phyloP scores from a whole-genome alignment of 2,113 vertebrate genomes.

The Salvator merianae region DNA sequence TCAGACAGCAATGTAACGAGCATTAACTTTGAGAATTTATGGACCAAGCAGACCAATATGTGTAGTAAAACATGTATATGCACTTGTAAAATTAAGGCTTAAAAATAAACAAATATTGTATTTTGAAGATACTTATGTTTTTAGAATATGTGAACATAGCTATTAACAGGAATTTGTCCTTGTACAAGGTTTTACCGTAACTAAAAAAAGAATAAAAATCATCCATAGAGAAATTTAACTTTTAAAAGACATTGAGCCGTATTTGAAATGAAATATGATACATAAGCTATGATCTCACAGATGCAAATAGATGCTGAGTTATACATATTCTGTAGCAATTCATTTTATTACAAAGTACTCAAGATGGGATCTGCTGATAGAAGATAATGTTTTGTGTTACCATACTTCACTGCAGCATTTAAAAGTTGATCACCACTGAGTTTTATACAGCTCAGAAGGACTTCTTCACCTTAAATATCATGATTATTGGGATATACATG shows the following conservation, averaged over 20 bases:
- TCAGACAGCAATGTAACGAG: no score
- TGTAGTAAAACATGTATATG: no score
- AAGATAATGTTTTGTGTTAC: neutral
- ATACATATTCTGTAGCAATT: neutral
- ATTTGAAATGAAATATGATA: neutral
- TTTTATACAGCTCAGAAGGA: neutral
- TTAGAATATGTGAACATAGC: neutral
- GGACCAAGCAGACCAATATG: no score
- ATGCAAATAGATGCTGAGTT: neutral
- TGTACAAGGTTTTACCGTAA: neutral
- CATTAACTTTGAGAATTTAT: no score
- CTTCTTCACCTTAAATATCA: neutral
- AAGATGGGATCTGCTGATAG: neutral
- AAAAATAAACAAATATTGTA: no score
- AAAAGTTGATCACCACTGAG: neutral
- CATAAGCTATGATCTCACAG: neutral
- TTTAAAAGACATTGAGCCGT: neutral
- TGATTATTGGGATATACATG: neutral
- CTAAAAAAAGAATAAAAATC: no score
- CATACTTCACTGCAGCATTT: neutral
- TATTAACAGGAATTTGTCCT: neutral
- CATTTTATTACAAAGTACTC: neutral
- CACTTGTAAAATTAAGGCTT: no score
- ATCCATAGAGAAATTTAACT: neutral
- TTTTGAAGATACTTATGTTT: neutral